phyloP scores from a whole-genome alignment of 2,888 invertebrate species.

The Chaitophorus viminalis region DNA sequence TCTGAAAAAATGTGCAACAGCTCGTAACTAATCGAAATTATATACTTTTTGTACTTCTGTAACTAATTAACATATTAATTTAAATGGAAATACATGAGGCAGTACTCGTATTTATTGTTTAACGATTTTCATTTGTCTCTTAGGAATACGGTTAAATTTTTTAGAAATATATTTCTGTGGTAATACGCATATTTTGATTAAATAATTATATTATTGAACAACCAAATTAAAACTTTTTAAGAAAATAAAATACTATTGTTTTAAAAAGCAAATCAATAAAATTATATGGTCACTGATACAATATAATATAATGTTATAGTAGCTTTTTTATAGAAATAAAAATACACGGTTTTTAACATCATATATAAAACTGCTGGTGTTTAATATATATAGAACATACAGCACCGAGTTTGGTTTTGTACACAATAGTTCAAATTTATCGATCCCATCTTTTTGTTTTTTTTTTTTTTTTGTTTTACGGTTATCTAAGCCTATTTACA shows the following conservation, averaged over 20 bases:
- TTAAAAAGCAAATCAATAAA: background rate
- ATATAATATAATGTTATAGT: background rate
- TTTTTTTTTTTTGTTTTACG: background rate
- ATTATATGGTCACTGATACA: background rate
- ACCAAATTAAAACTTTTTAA: too few relatives aligned
- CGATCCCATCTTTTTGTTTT: background rate
- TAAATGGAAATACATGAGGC: conserved; percentile 30
- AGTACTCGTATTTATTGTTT: conserved; percentile 29
- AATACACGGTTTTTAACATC: background rate
- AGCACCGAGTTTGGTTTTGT: background rate
- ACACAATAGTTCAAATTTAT: background rate
- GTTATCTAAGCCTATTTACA: conserved; percentile 1
- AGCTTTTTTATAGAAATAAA: background rate
- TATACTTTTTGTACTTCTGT: conserved; percentile 21
- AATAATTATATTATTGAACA: background rate
- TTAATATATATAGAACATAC: background rate
- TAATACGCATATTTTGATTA: conserved; percentile 2
- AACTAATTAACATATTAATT: conserved; percentile 60
- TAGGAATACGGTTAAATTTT: background rate
- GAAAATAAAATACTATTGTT: background rate
- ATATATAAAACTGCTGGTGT: background rate
- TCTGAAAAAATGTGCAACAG: conserved; percentile 41
- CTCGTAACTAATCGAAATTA: conserved; percentile 54
- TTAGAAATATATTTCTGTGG: background rate
- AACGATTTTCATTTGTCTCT: conserved; percentile 21